These are phyloP conservation scores for Druceiella hillmani DNA, from an alignment of 2,888 invertebrate genomes.

Conservation along the genomic window DNA sequence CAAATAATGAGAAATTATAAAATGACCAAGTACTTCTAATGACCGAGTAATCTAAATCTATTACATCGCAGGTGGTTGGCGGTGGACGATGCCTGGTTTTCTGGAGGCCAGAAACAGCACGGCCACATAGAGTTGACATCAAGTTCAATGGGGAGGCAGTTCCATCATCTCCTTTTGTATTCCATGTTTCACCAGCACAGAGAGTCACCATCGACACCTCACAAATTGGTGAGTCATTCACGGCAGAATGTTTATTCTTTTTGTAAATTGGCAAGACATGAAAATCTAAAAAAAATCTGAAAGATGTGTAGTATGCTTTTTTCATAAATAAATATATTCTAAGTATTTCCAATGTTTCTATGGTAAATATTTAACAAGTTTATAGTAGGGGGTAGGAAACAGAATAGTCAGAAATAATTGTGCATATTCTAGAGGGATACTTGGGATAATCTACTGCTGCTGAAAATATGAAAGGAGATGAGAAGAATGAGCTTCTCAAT, in stretches of 20 bases:
- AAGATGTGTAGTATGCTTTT: not conserved
- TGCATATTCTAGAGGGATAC: too few relatives aligned
- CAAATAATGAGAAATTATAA: too few relatives aligned
- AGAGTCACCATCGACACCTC: constrained; percentile 44
- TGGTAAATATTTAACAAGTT: too few relatives aligned
- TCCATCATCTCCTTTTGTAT: constrained; percentile 84
- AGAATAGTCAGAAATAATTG: too few relatives aligned
- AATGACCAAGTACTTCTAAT: too few relatives aligned
- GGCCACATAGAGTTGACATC: constrained; percentile 89
- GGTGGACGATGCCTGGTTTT: constrained; percentile 92
- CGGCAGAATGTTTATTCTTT: not conserved
- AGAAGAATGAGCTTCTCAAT: too few relatives aligned
- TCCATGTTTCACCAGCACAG: constrained; percentile 55
- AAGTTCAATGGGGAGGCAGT: constrained; percentile 95
- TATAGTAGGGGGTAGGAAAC: too few relatives aligned
- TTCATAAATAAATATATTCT: too few relatives aligned
- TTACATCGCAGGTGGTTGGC: constrained; percentile 68
- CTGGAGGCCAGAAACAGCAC: constrained; percentile 88
- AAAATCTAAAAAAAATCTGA: constrained; percentile 1
- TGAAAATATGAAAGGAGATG: too few relatives aligned
- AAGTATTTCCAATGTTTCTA: too few relatives aligned
- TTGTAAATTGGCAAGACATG: constrained; percentile 1
- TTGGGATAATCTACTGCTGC: too few relatives aligned
- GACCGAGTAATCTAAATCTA: too few relatives aligned
- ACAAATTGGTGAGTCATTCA: constrained; percentile 37